Conservation (phyloP, 2,113 vertebrate species). For the Bagarius yarrelli region DNA sequence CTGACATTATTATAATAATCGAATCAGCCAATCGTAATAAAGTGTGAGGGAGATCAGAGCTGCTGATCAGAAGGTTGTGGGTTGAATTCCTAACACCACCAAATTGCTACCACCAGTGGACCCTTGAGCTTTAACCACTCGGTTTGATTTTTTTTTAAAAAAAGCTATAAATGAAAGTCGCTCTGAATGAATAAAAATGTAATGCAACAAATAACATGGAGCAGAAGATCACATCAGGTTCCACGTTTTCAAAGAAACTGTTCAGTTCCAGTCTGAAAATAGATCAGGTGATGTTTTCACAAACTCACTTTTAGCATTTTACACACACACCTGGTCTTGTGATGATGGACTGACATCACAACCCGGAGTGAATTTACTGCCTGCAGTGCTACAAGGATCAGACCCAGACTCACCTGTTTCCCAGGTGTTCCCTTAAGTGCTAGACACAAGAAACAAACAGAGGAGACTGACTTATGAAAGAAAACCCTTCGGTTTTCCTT, state of each 20-base stretch:
- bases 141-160: too few species aligned
- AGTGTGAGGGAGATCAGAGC: too few species aligned
- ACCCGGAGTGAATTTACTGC: neutral
- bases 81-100: too few species aligned
- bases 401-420: neutral
- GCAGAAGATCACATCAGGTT: neutral
- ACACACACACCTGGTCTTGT: neutral
- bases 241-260: neutral
- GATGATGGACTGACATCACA: neutral
- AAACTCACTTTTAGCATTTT: neutral
- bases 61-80: too few species aligned
- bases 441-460: neutral
- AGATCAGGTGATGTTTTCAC: neutral
- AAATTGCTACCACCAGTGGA: too few species aligned
- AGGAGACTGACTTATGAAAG: neutral
- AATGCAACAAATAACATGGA: neutral
- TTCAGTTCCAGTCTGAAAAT: neutral
- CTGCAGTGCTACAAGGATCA: fast-evolving
- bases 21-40: neutral
- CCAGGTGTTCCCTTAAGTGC: neutral
- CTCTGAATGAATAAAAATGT: too few species aligned
- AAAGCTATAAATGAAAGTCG: too few species aligned
- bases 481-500: neutral
- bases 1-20: neutral
- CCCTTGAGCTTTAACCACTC: too few species aligned